Evolutionary conservation across 1,140 invertebrate species (phyloP).

Genomic region (Calosoma granatense): DNA sequence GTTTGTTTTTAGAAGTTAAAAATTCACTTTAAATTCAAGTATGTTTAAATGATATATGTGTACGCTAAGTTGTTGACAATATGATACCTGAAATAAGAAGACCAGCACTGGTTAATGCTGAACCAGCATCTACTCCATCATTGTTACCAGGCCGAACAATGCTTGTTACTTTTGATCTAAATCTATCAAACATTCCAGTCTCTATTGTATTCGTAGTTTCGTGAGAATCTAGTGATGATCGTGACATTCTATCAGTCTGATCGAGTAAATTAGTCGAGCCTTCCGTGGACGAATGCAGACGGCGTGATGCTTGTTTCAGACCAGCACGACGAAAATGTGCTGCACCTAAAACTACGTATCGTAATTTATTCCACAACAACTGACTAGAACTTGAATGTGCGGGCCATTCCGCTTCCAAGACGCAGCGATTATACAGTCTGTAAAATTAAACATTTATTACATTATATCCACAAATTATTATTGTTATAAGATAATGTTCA

Average conservation of each 20-base stretch:
- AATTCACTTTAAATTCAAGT: too few relatives aligned
- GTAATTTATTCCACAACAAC: slow-evolving; percentile 86
- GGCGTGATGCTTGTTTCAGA: slow-evolving; percentile 40
- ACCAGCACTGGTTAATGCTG: slow-evolving; percentile 15
- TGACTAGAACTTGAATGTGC: slow-evolving; percentile 61
- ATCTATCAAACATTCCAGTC: slow-evolving; percentile 45
- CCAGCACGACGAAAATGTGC: slow-evolving; percentile 75
- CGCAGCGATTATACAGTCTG: slow-evolving; percentile 56
- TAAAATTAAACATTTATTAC: slow-evolving; percentile 14
- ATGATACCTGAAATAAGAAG: background rate
- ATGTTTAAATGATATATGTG: too few relatives aligned
- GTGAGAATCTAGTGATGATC: slow-evolving; percentile 38
- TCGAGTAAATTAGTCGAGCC: slow-evolving; percentile 36
- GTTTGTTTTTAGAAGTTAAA: too few relatives aligned
- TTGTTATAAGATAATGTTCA: too few relatives aligned
- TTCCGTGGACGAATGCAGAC: slow-evolving; percentile 35
- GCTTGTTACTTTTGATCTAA: slow-evolving; percentile 47
- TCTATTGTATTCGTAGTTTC: slow-evolving; percentile 38
- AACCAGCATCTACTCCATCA: slow-evolving; percentile 21
- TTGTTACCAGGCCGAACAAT: slow-evolving; percentile 43
- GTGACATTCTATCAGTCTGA: slow-evolving; percentile 37
- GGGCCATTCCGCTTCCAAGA: slow-evolving; percentile 91
- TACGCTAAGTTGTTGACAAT: too few relatives aligned
- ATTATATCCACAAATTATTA: background rate
- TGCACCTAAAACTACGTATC: slow-evolving; percentile 83